Evolutionary conservation across 2,113 vertebrate genomes (phyloP).

Genomic region (Apaloderma vittatum): DNA sequence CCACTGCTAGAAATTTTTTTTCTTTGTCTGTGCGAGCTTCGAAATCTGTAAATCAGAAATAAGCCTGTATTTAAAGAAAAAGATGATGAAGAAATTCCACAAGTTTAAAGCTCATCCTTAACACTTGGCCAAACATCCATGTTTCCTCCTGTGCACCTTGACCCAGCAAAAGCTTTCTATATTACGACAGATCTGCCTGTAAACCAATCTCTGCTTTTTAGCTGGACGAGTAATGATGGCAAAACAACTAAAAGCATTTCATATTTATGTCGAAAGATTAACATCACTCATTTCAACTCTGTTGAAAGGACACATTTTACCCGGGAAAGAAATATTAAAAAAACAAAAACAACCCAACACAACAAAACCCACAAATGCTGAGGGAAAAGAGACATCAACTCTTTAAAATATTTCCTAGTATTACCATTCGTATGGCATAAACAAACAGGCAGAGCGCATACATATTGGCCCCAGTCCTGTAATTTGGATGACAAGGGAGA

Average conservation of each 20-base stretch:
- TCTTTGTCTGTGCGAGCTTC: constrained; percentile 61
- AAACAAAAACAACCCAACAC: background rate
- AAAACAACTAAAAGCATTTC: constrained; percentile 53
- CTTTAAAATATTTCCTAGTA: constrained; percentile 53
- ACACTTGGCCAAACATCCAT: background rate
- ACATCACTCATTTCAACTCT: constrained; percentile 57
- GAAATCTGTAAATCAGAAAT: constrained; percentile 71
- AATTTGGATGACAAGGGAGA: constrained; percentile 70
- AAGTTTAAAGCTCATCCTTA: constrained; percentile 53
- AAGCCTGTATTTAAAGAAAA: constrained; percentile 41
- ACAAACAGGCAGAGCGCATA: constrained; percentile 57
- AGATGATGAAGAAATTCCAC: background rate
- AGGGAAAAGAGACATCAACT: constrained; percentile 44
- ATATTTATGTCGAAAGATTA: constrained; percentile 65
- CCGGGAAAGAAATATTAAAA: constrained; percentile 22
- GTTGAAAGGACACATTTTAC: constrained; percentile 32
- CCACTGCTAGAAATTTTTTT: constrained; percentile 68
- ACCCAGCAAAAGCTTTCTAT: constrained; percentile 5
- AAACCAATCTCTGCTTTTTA: constrained; percentile 60
- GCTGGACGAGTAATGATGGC: background rate
- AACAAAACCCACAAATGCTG: constrained; percentile 31
- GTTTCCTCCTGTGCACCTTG: constrained; percentile 24
- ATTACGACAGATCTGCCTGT: constrained; percentile 37
- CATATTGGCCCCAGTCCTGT: constrained; percentile 55
- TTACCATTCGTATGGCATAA: constrained; percentile 46